Evolutionary conservation across 1,140 invertebrate genomes (phyloP).

Genomic region (Pseudomyrmex flavicornis): DNA sequence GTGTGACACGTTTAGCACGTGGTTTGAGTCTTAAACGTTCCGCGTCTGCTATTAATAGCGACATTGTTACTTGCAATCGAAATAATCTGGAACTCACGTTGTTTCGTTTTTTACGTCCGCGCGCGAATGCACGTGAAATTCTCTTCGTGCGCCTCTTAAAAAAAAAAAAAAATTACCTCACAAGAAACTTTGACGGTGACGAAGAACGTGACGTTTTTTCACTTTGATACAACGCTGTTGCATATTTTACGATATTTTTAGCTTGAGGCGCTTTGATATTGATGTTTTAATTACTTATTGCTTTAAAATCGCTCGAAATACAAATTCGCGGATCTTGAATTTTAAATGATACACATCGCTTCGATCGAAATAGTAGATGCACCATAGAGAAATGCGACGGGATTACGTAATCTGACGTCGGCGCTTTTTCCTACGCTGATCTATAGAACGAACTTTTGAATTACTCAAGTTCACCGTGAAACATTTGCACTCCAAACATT

Average conservation of each 20-base stretch:
- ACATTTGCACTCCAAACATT: background rate
- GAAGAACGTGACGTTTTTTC: no score
- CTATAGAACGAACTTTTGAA: background rate
- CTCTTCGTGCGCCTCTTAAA: background rate
- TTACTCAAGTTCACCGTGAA: background rate
- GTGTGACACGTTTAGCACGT: background rate
- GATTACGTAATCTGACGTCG: constrained; percentile 25
- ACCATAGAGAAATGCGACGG: background rate
- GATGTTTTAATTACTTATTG: no score
- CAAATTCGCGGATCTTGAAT: no score
- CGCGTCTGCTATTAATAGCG: background rate
- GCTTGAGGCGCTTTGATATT: no score
- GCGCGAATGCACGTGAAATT: background rate
- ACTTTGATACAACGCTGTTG: no score
- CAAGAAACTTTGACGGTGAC: background rate
- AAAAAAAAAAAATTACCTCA: background rate
- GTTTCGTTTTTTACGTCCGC: background rate
- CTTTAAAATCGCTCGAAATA: no score
- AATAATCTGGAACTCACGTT: background rate
- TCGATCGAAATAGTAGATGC: background rate
- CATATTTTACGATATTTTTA: no score
- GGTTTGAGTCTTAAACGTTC: background rate
- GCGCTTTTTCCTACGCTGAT: background rate
- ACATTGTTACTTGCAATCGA: background rate
- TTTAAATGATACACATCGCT: background rate